Base-by-base conservation (phyloP, 2,797 vertebrate genomes). In the Schizothorax lantsangensis region DNA sequence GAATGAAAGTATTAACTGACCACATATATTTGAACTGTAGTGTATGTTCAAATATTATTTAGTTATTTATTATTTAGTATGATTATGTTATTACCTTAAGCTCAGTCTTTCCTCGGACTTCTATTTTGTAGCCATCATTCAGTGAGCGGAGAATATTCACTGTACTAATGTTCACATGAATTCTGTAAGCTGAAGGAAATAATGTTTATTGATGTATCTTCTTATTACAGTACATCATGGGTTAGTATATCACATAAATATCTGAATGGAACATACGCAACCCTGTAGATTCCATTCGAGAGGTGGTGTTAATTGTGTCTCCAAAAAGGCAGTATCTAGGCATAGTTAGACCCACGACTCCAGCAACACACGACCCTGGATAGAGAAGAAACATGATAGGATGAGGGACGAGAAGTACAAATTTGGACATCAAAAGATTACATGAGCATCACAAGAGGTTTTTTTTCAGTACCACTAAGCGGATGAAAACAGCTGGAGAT, bases 241-340 rank as follows among this genome's bases (percentile, higher is more conserved):
- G 38, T 79, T 78, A 52, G 5, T 54, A 71, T 33, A 73, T 19
- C 36, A 45, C 21, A 40, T 47, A 26, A 23, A 80, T 49, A 72
- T 79, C 2, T 64, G 17, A 45, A 30, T 17, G 10, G n/a, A 17
- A 93, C 95, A 91, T 88, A 97, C 96, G 96, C 95, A 96, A 93
- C 88, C 96, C 95, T 91, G 96, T 97, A 92, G 96, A 97, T 93
- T 97, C 96, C 96, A 97, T 97, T 84, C 96, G 96, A 88, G 96
- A 97, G 91, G 96, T 96, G 86, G 96, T 97, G 94, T 97, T 97
- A 89, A 97, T 95, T 1, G 96, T 97, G 93, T 97, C 96, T 91
- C 96, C 96, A 89, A 97, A 97, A 94, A 97, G 96, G 94, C 96
- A 97, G 92, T 97, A 97, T 90, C 96, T 95, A 90, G 96, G 96